phyloP scores from a whole-genome alignment of 2,113 vertebrate species.

The Heterotis niloticus region DNA sequence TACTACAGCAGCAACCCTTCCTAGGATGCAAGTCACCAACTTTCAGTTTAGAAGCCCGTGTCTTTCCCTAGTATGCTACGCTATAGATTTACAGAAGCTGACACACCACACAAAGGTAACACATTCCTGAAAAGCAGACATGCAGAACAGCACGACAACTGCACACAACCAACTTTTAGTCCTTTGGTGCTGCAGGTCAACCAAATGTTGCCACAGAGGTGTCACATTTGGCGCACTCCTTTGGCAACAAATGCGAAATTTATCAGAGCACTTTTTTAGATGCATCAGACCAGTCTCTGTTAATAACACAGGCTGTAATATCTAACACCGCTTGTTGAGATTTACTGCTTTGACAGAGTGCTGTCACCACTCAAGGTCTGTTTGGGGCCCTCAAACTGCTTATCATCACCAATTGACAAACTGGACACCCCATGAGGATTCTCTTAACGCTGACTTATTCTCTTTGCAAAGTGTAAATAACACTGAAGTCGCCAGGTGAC shows the following conservation, averaged over 20 bases:
- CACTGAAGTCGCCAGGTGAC: constrained; percentile 80
- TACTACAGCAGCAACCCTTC: too few species aligned
- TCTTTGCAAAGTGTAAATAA: constrained; percentile 80
- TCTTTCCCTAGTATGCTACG: too few species aligned
- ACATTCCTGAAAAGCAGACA: not conserved
- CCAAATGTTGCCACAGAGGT: constrained; percentile 59
- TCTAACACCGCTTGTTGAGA: constrained; percentile 66
- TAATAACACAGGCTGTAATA: constrained; percentile 74
- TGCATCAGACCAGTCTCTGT: constrained; percentile 63
- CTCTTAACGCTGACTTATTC: constrained; percentile 53
- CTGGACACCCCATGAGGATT: constrained; percentile 63
- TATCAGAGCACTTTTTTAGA: constrained; percentile 62
- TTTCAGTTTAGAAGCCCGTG: too few species aligned
- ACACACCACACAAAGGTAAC: not conserved
- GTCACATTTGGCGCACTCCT: constrained; percentile 47
- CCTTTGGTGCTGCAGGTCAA: constrained; percentile 44
- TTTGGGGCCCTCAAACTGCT: constrained; percentile 62
- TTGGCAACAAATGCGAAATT: constrained; percentile 52
- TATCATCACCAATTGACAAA: constrained; percentile 81
- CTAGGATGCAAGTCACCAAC: too few species aligned
- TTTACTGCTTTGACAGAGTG: constrained; percentile 65
- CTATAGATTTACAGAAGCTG: not conserved
- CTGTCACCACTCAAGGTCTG: constrained; percentile 68
- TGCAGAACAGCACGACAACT: not conserved
- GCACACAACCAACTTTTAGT: not conserved